Conservation (phyloP, 2,113 vertebrate species). For the Lipophrys pholis region DNA sequence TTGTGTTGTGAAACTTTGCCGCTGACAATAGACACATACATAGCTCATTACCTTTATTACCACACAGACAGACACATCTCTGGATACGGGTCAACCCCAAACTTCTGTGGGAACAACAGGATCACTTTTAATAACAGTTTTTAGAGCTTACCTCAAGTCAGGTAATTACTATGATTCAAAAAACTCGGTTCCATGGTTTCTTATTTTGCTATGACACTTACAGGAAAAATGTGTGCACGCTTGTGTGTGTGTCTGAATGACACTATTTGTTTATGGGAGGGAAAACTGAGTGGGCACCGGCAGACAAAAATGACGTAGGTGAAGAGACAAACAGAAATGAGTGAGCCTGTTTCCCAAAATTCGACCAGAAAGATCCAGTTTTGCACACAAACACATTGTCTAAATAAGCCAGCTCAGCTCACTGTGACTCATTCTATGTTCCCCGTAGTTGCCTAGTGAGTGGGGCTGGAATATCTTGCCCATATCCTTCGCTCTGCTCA, state of each 20-base stretch:
- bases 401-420: slow-evolving; percentile 74
- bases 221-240: slow-evolving; percentile 41
- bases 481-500: slow-evolving; percentile 50
- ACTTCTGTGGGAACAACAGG: slow-evolving; percentile 1
- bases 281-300: slow-evolving; percentile 42
- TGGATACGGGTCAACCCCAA: slow-evolving; percentile 6
- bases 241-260: slow-evolving; percentile 18
- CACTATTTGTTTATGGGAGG: slow-evolving; percentile 49
- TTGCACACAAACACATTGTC: slow-evolving; percentile 67
- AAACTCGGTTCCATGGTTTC: background rate
- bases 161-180: slow-evolving; percentile 59
- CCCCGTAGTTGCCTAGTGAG: slow-evolving; percentile 67
- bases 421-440: slow-evolving; percentile 74
- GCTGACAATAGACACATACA: background rate
- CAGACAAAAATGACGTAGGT: slow-evolving; percentile 49
- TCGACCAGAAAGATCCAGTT: slow-evolving; percentile 72
- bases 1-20: no score
- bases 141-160: slow-evolving; percentile 40
- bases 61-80: background rate
- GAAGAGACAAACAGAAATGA: slow-evolving; percentile 63
- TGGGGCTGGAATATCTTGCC: slow-evolving; percentile 71
- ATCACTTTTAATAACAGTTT: slow-evolving; percentile 51
- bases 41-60: no score
- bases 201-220: slow-evolving; percentile 48
- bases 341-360: slow-evolving; percentile 69